These are phyloP conservation scores for Ailuropoda melanoleuca DNA, from an alignment of 2,113 vertebrate species.

Conservation along the genomic window DNA sequence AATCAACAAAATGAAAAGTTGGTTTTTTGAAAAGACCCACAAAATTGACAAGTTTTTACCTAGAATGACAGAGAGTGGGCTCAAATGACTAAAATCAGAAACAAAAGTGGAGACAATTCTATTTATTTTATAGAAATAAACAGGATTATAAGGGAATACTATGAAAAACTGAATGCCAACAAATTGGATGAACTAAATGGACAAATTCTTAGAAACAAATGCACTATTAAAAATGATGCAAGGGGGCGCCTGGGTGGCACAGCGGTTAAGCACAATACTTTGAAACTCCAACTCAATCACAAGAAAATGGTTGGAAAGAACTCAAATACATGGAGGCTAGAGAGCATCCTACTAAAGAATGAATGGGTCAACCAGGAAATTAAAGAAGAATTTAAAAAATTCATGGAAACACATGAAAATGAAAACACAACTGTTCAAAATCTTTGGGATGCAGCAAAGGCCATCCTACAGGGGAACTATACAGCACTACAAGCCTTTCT, in stretches of 20 bases:
- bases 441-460: no score
- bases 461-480: no score
- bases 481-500: no score
- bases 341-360: no score
- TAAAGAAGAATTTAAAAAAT: no score
- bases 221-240: neutral
- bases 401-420: no score
- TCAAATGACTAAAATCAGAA: neutral
- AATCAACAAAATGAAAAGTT: neutral
- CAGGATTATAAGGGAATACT: neutral
- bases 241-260: no score
- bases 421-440: no score
- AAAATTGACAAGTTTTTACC: neutral
- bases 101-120: neutral
- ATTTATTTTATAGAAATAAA: conserved; percentile 5
- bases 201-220: neutral
- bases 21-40: neutral
- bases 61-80: neutral
- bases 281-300: neutral
- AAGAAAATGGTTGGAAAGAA: no score
- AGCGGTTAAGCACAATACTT: neutral
- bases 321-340: no score
- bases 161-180: neutral
- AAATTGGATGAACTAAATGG: neutral
- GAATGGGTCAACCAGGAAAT: no score